Base-by-base conservation (phyloP, 2,113 vertebrate species). In the Chaetura pelagica region DNA sequence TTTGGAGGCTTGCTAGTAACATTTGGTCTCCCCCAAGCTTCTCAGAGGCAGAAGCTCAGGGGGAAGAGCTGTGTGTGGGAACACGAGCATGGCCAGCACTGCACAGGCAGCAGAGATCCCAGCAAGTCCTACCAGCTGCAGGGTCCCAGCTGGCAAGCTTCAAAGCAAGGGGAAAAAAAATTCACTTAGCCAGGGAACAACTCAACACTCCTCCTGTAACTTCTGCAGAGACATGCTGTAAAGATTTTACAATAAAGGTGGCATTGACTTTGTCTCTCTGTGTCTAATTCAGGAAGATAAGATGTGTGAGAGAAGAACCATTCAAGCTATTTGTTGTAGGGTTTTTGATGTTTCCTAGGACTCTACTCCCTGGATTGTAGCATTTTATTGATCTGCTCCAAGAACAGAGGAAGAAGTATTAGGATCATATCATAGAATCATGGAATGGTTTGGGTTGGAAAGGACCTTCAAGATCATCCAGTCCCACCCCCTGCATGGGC, bases 341-440 rank as follows among this genome's bases (percentile, higher is more conserved):
- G 78, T 15, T 20, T 94, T 88, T 84, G 54, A 85, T 89, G 85
- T 69, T 93, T 86, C 86, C 69, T n/a, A 89, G 44, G 87, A 4
- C 35, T 79, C 89, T 61, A 13, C 46, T 46, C 63, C 76, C 54
- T 85, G 79, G 20, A 78, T 35, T 58, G 89, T 49, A 81, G 85
- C 42, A 3, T 66, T 80, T 91, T 49, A 44, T 88, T 84, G 64
- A 77, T 79, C 73, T 67, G 51, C 61, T 74, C 17, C 80, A 23
- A 38, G 40, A 69, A 24, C 26, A 72, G 40, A 76, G 30, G 58
- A 20, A 59, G 63, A 29, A 74, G 23, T 55, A 32, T 12, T 42
- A 42, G 40, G 13, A 42, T 42, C 11, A 42, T 42, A 42, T 42
- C 40, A 42, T 42, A 42, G 40, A 12, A 42, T 42, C 40, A 42